These are phyloP conservation scores for Plectrocnemia conspersa DNA, from an alignment of 1,140 invertebrate species.

Conservation along the genomic window DNA sequence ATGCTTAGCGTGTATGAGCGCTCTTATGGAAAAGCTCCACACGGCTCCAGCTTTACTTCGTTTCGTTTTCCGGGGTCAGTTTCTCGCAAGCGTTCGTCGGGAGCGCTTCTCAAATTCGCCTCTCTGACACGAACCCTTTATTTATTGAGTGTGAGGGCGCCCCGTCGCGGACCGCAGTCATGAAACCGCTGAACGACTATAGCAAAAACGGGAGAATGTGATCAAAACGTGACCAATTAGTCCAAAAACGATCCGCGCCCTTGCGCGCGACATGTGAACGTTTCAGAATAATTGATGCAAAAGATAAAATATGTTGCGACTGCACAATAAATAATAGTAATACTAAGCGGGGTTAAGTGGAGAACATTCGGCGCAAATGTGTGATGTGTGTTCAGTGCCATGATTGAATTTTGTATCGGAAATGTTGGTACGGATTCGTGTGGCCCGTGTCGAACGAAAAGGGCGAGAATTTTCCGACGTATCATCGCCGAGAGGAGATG, in stretches of 20 bases:
- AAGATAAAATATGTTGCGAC: too few species aligned
- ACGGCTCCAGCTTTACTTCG: conserved; percentile 19
- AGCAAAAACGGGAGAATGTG: too few species aligned
- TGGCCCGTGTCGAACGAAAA: neutral
- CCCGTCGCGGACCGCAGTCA: neutral
- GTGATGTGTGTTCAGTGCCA: too few species aligned
- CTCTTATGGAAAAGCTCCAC: neutral
- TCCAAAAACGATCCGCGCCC: too few species aligned
- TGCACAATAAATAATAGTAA: too few species aligned
- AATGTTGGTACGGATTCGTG: too few species aligned
- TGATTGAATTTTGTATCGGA: too few species aligned
- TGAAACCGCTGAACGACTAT: too few species aligned
- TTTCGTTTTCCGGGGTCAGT: conserved; percentile 28
- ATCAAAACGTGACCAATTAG: too few species aligned
- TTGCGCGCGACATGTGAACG: neutral
- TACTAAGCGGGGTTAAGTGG: too few species aligned
- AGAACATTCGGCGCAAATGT: too few species aligned
- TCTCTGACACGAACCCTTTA: neutral
- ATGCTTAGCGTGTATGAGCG: conserved; percentile 2
- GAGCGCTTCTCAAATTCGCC: neutral
- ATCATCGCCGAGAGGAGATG: neutral
- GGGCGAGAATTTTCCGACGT: conserved; percentile 5
- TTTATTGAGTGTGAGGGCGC: conserved; percentile 2
- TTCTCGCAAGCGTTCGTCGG: conserved; percentile 15
- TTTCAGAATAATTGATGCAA: neutral